phyloP scores from a whole-genome alignment of 1,140 invertebrate species.

The Arctopsyche grandis region DNA sequence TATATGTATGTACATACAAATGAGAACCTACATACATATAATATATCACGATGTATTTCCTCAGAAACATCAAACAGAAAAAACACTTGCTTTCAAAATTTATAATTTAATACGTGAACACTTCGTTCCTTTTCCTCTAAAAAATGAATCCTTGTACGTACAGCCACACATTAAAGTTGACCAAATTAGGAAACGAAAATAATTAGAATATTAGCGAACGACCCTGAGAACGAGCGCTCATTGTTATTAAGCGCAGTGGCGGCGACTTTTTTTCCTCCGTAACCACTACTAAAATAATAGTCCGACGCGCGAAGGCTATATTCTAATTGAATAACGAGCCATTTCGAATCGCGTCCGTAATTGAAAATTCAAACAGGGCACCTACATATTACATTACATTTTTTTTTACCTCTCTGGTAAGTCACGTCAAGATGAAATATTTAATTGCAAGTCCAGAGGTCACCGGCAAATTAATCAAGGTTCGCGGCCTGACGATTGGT shows the following conservation, averaged over 20 bases:
- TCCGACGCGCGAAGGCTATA: slow-evolving; percentile 4
- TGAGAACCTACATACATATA: too few relatives aligned
- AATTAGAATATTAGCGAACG: slow-evolving; percentile 2
- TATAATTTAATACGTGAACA: too few relatives aligned
- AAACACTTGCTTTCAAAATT: too few relatives aligned
- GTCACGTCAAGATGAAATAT: slow-evolving; percentile 16
- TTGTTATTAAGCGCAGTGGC: not conserved
- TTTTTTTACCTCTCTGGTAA: not conserved
- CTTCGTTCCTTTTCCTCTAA: too few relatives aligned
- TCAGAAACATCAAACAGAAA: too few relatives aligned
- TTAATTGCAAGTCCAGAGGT: not conserved
- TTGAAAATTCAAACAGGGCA: slow-evolving; percentile 20
- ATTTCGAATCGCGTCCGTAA: slow-evolving; percentile 2
- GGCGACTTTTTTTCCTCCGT: not conserved
- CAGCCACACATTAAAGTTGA: not conserved
- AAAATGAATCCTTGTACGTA: not conserved
- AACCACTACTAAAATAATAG: not conserved
- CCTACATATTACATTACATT: not conserved
- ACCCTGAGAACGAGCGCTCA: not conserved
- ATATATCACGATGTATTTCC: too few relatives aligned
- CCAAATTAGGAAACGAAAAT: slow-evolving; percentile 3
- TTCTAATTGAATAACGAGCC: slow-evolving; percentile 1
- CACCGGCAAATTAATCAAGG: not conserved
- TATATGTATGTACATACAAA: too few relatives aligned
- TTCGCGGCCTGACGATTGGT: not conserved